Conservation (phyloP, 2,888 invertebrate genomes). For the Gastrophysa polygoni region DNA sequence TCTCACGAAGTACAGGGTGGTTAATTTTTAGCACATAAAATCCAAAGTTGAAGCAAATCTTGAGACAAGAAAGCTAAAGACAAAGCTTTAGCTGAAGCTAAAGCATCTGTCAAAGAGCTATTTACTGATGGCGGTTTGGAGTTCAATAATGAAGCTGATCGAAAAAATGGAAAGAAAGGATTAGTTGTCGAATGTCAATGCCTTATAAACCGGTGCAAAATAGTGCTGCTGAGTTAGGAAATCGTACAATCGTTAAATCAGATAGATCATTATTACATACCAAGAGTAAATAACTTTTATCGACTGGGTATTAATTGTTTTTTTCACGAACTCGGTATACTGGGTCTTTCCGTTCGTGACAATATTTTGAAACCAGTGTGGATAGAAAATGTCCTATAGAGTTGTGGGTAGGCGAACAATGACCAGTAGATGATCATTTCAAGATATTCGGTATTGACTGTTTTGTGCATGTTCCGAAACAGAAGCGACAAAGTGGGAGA, state of each 20-base stretch:
- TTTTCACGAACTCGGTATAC: neutral
- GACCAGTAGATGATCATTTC: neutral
- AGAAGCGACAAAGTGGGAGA: constrained; percentile 11
- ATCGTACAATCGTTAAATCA: constrained; percentile 19
- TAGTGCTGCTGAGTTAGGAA: constrained; percentile 33
- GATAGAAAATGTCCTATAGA: neutral
- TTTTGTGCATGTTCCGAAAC: constrained; percentile 18
- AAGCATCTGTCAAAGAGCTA: neutral
- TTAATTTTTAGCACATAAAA: neutral
- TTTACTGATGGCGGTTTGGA: neutral
- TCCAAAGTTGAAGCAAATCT: constrained; percentile 6
- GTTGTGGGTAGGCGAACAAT: neutral
- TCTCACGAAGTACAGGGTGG: too few species aligned
- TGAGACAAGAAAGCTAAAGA: too few species aligned
- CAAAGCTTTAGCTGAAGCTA: neutral
- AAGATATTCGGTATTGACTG: constrained; percentile 15
- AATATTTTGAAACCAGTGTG: too few species aligned
- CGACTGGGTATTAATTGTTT: neutral
- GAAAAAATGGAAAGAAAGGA: neutral
- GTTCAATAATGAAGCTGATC: neutral
- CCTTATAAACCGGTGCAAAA: constrained; percentile 32
- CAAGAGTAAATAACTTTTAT: neutral
- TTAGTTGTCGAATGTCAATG: constrained; percentile 19
- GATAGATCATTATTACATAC: neutral
- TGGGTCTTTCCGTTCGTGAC: neutral